A percentile compares a stretch with the other conserved stretches of the same genome.
Evolutionary conservation across 2,113 vertebrate genomes (phyloP).

Genomic region (Plecotus auritus): DNA sequence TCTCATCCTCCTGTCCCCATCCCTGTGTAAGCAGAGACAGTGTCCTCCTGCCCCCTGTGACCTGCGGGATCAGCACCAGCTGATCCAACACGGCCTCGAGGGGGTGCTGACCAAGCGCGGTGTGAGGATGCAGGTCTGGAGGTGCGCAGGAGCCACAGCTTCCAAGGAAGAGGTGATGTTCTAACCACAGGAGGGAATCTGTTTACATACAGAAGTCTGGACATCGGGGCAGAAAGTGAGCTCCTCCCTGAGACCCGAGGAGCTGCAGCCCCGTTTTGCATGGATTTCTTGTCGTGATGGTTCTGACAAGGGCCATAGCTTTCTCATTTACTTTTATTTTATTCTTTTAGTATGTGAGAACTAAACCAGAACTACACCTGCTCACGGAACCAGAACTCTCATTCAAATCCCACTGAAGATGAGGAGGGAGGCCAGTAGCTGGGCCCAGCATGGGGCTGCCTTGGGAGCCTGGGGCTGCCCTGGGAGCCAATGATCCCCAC

Average conservation of each 20-base stretch:
- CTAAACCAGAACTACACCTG: neutral
- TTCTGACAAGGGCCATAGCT: neutral
- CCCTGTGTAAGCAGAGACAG: neutral
- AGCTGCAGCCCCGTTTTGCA: rapidly evolving
- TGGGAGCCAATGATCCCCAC: neutral
- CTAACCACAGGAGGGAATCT: neutral
- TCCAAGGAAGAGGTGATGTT: no score
- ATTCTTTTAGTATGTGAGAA: neutral
- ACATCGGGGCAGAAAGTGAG: rapidly evolving
- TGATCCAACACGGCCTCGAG: neutral
- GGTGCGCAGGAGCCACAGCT: no score
- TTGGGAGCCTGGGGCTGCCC: neutral
- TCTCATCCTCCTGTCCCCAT: rapidly evolving
- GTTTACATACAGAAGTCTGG: neutral
- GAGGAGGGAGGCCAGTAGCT: rapidly evolving
- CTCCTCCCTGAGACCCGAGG: neutral
- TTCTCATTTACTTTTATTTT: neutral
- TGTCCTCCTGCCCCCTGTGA: neutral
- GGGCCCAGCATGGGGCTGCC: no score
- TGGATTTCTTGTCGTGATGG: no score
- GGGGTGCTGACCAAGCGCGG: neutral
- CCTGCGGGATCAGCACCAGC: rapidly evolving
- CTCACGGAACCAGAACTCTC: neutral
- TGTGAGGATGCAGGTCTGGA: rapidly evolving
- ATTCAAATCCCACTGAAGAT: neutral